Base-by-base conservation (phyloP, 23 tunicate genomes). In the Oikopleura vanhoeffeni region DNA sequence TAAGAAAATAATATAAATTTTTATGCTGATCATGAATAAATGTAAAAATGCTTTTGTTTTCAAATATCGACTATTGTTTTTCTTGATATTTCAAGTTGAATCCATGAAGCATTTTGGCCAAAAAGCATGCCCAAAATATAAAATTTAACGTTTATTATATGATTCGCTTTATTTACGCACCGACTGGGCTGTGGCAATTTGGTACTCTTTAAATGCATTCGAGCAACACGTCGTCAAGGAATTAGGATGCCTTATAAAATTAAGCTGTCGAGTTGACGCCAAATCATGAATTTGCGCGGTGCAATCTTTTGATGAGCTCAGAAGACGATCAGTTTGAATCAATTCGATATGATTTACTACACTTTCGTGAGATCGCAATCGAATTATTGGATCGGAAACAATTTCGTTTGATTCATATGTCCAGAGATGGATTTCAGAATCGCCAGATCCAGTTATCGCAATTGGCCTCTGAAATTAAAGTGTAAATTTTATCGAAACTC, bases 361-460 rank as follows among this genome's bases (percentile, higher is more conserved):
- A 38, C 3, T 2, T 30, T 71, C 79, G 2, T 71, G 79, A 71
- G 64, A 8, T 13, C 18, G 13, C 13, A 49, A 24, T 13, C 64
- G 64, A 49, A 13, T 38, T 71, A 13, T 38, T 38, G 27, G 79
- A 71, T 71, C 79, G 18, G 64, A 49, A 49, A 49, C 64, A 49
- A 49, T 49, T 49, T 49, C 24, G 64, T 24, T 49, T 13, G 64
- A 8, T 8, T 49, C 64, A 49, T 8, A 71, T 2, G 79, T 33
- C 79, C 79, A 71, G 32, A 71, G 34, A 71, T 71, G 79, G 4
- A 71, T 38, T 71, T 71, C 79, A 71, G 38, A 2, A 71, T 71
- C 79, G 2, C 79, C 79, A 33, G 79, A 71, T 2, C 79, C 79
- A 30, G 38, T 13, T 13, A 71, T 71, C 3, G 38, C 79, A 71